Percentiles rank a stretch among this genome's conserved stretches.
Conservation (phyloP, 2,888 invertebrate species). For the Oligia latruncula region DNA sequence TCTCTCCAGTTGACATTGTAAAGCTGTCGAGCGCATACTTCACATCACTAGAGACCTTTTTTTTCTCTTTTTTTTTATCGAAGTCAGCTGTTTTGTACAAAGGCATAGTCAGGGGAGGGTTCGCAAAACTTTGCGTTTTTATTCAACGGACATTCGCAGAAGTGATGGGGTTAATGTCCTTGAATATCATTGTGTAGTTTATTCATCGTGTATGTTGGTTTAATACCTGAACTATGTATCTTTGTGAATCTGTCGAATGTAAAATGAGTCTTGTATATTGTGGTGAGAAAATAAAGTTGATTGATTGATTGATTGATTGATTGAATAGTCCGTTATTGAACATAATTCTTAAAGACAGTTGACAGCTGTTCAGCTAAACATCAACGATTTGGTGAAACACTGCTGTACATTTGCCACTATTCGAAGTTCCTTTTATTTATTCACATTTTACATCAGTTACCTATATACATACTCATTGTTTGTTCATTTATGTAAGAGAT, state of each 20-base stretch:
- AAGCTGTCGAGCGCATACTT: slow-evolving; percentile 37
- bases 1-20: slow-evolving; percentile 52
- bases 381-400: not conserved
- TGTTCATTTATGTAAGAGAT: not conserved
- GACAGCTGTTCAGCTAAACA: too few species aligned
- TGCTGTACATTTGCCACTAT: not conserved
- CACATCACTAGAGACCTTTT: slow-evolving; percentile 29
- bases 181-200: not conserved
- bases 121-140: not conserved
- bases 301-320: too few species aligned
- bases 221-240: too few species aligned
- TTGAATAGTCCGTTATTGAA: slow-evolving; percentile 10
- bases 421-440: not conserved
- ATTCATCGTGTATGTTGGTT: not conserved
- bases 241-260: too few species aligned
- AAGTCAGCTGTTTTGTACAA: slow-evolving; percentile 33
- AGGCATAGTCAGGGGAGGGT: not conserved
- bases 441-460: not conserved
- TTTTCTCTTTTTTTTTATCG: slow-evolving; percentile 7
- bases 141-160: slow-evolving; percentile 8
- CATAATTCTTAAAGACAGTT: slow-evolving; percentile 3
- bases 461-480: not conserved
- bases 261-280: too few species aligned
- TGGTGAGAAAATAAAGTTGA: too few species aligned
- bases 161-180: not conserved